A percentile compares a stretch with the other conserved stretches of the same genome.
phyloP scores from a whole-genome alignment of 92 coral and sea anemone species.

The Pocillopora grandis region DNA sequence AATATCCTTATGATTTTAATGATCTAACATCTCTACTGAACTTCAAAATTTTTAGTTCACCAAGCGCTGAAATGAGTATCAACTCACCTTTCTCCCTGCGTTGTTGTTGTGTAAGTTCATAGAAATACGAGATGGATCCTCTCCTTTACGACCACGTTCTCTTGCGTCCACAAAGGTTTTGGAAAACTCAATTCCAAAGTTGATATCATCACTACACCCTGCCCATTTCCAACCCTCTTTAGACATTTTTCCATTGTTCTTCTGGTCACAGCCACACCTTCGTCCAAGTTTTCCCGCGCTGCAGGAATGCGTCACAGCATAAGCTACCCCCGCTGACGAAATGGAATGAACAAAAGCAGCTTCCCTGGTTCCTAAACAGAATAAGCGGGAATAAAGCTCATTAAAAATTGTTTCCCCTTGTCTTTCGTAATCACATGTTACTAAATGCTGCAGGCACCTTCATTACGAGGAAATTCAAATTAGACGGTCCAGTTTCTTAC shows the following conservation, averaged over 20 bases:
- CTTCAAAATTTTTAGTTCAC: too few relatives aligned
- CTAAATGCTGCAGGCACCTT: too few relatives aligned
- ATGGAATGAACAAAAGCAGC: slow-evolving; percentile 98
- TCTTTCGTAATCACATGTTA: too few relatives aligned
- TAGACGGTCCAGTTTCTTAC: too few relatives aligned
- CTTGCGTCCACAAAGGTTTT: slow-evolving; percentile 89
- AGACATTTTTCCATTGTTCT: slow-evolving; percentile 55
- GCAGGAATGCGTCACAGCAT: slow-evolving; percentile 87
- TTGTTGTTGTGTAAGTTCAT: slow-evolving; percentile 95
- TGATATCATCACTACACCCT: slow-evolving; percentile 92
- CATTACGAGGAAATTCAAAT: too few relatives aligned
- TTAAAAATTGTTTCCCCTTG: neutral
- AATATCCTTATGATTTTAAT: too few relatives aligned
- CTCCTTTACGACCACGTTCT: slow-evolving; percentile 80
- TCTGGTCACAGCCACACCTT: slow-evolving; percentile 86
- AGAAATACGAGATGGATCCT: slow-evolving; percentile 70
- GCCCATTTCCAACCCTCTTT: slow-evolving; percentile 90
- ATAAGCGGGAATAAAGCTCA: neutral
- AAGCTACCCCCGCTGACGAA: slow-evolving; percentile 94
- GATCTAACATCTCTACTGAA: too few relatives aligned
- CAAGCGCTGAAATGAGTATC: too few relatives aligned
- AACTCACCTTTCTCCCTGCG: slow-evolving; percentile 89
- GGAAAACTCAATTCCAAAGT: slow-evolving; percentile 83
- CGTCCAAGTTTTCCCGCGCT: slow-evolving; percentile 80
- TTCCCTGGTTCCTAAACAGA: slow-evolving; percentile 81